phyloP scores from a whole-genome alignment of 2,797 vertebrate species.

The Paramormyrops hopkinsi region DNA sequence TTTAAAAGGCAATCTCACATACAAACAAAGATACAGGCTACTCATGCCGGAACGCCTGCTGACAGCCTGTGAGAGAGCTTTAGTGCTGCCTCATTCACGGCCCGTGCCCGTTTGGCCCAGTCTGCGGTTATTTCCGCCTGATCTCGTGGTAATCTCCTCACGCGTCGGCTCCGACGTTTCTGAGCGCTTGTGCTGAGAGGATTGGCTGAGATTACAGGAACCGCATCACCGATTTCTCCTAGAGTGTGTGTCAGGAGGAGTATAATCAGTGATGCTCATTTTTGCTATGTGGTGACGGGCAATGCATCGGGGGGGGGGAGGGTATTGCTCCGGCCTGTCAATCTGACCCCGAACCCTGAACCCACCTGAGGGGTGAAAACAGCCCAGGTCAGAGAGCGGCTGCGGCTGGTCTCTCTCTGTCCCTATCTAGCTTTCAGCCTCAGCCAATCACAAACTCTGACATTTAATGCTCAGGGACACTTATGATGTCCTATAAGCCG shows the following conservation, averaged over 20 bases:
- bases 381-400: background rate
- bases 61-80: background rate
- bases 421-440: background rate
- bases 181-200: background rate
- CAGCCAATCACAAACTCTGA: background rate
- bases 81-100: conserved; percentile 17
- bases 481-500: background rate
- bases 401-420: background rate
- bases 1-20: background rate
- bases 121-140: background rate
- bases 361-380: background rate
- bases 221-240: background rate
- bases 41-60: background rate
- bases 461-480: background rate
- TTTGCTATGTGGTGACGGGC: background rate
- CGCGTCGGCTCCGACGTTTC: background rate
- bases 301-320: background rate
- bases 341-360: background rate
- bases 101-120: background rate
- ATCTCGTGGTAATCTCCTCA: background rate
- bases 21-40: background rate
- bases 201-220: background rate
- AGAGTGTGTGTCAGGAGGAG: background rate
- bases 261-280: background rate
- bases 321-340: background rate